Conservation (phyloP, 2,113 vertebrate species). For the Sinocyclocheilus rhinocerous region DNA sequence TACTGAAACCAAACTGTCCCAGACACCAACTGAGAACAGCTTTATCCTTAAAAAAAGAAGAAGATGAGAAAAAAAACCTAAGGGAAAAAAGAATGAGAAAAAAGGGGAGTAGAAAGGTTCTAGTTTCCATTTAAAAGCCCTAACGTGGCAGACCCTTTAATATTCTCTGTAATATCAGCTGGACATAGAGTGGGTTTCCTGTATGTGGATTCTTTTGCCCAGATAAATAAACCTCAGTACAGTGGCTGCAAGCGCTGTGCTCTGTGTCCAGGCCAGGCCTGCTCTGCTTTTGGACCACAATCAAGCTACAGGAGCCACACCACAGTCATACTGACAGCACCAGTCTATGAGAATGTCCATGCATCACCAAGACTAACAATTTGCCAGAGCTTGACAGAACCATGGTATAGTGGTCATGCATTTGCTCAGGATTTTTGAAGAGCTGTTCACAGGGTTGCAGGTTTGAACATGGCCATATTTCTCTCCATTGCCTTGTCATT, state of each 20-base stretch:
- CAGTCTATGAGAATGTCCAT: background rate
- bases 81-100: background rate
- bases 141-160: conserved; percentile 68
- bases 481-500: background rate
- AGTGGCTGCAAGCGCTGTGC: conserved; percentile 63
- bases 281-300: conserved; percentile 68
- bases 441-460: background rate
- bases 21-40: conserved; percentile 36
- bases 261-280: conserved; percentile 56
- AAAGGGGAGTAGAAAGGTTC: conserved; percentile 56
- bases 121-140: conserved; percentile 70
- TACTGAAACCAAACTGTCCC: conserved; percentile 21
- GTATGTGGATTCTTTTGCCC: conserved; percentile 68
- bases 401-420: background rate
- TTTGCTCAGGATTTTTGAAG: too few relatives aligned
- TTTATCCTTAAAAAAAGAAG: conserved; percentile 45
- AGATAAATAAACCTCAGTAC: conserved; percentile 76
- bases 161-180: conserved; percentile 71
- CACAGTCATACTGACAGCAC: conserved; percentile 64
- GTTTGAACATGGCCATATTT: background rate
- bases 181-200: conserved; percentile 68
- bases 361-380: background rate
- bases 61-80: conserved; percentile 2
- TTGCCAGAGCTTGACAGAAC: background rate
- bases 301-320: conserved; percentile 73